These are phyloP conservation scores for Druon quercuslanigerum DNA, from an alignment of 1,140 invertebrate genomes.

Conservation along the genomic window DNA sequence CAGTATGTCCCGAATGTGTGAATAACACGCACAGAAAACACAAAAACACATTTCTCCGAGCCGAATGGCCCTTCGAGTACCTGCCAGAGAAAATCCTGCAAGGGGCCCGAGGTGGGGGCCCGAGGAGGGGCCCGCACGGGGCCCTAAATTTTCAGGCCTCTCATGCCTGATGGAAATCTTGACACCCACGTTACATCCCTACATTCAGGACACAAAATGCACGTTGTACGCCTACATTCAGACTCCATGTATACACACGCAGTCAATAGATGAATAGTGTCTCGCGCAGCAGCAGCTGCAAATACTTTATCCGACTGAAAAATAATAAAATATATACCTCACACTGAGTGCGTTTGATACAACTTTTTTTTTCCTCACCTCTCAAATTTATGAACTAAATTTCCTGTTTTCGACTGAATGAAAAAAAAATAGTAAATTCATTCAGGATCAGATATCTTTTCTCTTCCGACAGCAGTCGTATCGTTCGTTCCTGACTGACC, in stretches of 20 bases:
- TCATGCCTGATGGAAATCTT: slow-evolving; percentile 7
- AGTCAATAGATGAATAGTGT: background rate
- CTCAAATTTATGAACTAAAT: slow-evolving; percentile 4
- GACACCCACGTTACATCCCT: slow-evolving; percentile 28
- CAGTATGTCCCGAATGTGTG: no score
- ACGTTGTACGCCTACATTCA: slow-evolving; percentile 5
- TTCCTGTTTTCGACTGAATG: background rate
- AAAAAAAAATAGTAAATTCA: no score
- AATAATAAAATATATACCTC: slow-evolving; percentile 27
- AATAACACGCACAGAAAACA: background rate
- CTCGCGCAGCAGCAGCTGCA: slow-evolving; percentile 7
- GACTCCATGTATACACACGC: background rate
- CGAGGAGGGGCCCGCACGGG: no score
- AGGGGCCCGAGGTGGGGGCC: background rate
- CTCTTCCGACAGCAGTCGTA: background rate
- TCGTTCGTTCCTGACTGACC: slow-evolving; percentile 4
- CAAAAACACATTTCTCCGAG: background rate
- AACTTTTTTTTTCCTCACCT: slow-evolving; percentile 18
- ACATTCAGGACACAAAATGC: background rate
- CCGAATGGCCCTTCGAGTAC: slow-evolving; percentile 1
- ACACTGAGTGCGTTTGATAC: slow-evolving; percentile 6
- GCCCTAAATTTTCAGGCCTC: background rate
- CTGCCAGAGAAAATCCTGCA: slow-evolving; percentile 9
- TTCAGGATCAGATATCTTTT: background rate
- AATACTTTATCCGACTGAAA: slow-evolving; percentile 3